Base-by-base conservation (phyloP, 2,113 vertebrate species). In the Megaleporinus macrocephalus region DNA sequence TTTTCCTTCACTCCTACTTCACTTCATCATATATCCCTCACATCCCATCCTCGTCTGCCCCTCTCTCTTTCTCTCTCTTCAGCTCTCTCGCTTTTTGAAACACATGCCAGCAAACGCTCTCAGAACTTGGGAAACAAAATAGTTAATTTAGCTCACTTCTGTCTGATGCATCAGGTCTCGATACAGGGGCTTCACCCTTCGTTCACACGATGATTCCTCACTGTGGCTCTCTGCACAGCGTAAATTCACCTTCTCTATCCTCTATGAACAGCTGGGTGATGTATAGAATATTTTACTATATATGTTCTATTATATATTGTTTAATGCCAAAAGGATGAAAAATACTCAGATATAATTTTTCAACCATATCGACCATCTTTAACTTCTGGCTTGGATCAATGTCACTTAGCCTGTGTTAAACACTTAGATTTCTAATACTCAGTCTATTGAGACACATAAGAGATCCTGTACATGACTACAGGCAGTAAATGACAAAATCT, bases 1-100 rank as follows among this genome's bases (percentile, higher is more conserved):
- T 79, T 71, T 62, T 27, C 62, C n/a, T 74, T 27, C 29, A 55
- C 29, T 78, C 74, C 59, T 66, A 57, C 57, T 53, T 74, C 27
- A 5, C 51, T 51, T 74, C 59, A 44, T 82, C 55, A 72, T 33
- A 74, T 70, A 33, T 29, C 36, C 66, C 33, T 57, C 47, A 71
- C 61, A 49, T 53, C 59, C n/a, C 26, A 41, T 74, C 71, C 26
- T n/a, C 27, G 20, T 30, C 33, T 62, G 24, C 15, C 59, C 69
- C 29, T 27, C 18, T n/a, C n/a, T 53, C n/a, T 51, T 33, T 16
- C 5, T 24, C 24, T 57, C 15, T 44, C 26, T 18, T 33, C 18
- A 69, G 24, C 22, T 1, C 27, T 22, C 44, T 53, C 10, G 12
- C 15, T 36, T 51, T 71, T 80, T 59, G 59, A 73, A 80, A 65